Evolutionary conservation across 2,888 invertebrate genomes (phyloP).

Genomic region (Tachina grossa): DNA sequence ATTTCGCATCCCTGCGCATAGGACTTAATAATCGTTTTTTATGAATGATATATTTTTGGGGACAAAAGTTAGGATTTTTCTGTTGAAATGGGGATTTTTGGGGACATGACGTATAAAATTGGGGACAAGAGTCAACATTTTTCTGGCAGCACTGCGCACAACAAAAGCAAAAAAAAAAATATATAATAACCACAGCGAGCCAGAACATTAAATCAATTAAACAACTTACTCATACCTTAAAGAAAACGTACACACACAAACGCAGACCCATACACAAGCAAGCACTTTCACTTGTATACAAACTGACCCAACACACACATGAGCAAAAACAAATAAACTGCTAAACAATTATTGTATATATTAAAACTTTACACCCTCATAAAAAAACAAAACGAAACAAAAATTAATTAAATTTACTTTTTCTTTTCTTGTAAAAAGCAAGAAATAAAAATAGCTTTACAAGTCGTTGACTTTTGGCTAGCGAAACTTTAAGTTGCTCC

Average conservation of each 20-base stretch:
- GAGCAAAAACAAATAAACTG: not conserved
- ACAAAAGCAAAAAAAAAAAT: not conserved
- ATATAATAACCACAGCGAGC: not conserved
- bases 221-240: not conserved
- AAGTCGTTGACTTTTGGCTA: slow-evolving; percentile 38
- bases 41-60: too few species aligned
- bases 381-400: slow-evolving; percentile 26
- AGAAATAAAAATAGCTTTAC: not conserved
- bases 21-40: too few species aligned
- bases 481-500: slow-evolving; percentile 6
- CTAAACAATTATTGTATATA: not conserved
- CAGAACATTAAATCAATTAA: slow-evolving; percentile 42
- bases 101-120: too few species aligned
- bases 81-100: too few species aligned
- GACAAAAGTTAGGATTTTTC: too few species aligned
- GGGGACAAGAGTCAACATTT: too few species aligned
- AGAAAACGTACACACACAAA: not conserved
- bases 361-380: not conserved
- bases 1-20: too few species aligned
- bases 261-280: not conserved
- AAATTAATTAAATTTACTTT: slow-evolving; percentile 41
- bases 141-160: too few species aligned
- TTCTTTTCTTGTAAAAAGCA: not conserved
- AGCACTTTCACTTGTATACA: not conserved
- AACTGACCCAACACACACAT: not conserved